A percentile compares a stretch with the other conserved stretches of the same genome.
These are phyloP conservation scores for Hemibagrus wyckioides DNA, from an alignment of 2,113 vertebrate species.

Conservation along the genomic window DNA sequence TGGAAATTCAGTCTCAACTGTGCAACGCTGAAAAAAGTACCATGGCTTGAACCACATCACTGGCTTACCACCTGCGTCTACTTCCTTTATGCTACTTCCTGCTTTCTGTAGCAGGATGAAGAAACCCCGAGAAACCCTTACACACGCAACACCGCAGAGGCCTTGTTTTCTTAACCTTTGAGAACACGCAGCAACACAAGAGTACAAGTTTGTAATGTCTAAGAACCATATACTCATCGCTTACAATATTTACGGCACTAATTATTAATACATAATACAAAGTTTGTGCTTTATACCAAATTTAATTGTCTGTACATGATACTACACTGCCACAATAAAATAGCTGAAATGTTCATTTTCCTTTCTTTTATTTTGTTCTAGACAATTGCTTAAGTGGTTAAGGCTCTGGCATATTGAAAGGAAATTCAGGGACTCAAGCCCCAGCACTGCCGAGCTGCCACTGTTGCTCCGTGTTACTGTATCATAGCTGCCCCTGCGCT, in stretches of 20 bases:
- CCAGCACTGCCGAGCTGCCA: no score
- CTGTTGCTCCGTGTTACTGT: no score
- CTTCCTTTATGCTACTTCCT: slow-evolving; percentile 40
- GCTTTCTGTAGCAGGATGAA: neutral
- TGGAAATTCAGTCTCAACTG: no score
- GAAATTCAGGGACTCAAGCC: no score
- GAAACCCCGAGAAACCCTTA: neutral
- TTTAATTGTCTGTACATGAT: neutral
- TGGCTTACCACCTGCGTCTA: neutral
- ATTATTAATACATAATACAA: neutral
- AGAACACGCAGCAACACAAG: neutral
- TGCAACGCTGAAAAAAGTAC: neutral
- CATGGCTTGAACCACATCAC: neutral
- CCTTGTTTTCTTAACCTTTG: neutral
- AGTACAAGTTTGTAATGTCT: neutral
- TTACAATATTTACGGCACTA: neutral
- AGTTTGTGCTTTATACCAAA: neutral
- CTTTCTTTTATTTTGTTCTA: neutral
- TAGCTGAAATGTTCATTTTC: neutral
- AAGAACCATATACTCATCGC: neutral
- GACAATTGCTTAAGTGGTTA: neutral
- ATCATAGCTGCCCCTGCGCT: no score
- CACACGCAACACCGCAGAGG: neutral
- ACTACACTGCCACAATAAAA: neutral
- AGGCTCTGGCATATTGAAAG: no score